These are phyloP conservation scores for Diorhabda sublineata DNA, from an alignment of 1,140 invertebrate genomes.

Conservation along the genomic window DNA sequence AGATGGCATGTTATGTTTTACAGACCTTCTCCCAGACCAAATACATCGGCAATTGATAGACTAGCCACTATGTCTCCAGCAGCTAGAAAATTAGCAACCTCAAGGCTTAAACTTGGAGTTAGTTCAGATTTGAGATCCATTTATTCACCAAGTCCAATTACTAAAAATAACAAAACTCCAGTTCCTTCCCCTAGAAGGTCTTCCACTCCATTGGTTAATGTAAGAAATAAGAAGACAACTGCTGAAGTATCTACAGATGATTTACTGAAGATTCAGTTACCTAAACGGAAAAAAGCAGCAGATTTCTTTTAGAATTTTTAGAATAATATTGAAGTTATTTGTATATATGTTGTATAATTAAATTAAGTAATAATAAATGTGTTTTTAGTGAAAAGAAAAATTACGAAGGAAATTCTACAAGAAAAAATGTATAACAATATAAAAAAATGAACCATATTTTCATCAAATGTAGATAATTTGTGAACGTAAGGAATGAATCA, in stretches of 20 bases:
- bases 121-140: slow-evolving; percentile 40
- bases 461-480: too few species aligned
- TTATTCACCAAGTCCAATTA: slow-evolving; percentile 46
- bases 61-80: slow-evolving; percentile 92
- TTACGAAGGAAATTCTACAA: too few species aligned
- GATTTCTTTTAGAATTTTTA: slow-evolving; percentile 55
- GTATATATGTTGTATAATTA: too few species aligned
- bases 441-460: too few species aligned
- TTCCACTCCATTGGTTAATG: slow-evolving; percentile 29
- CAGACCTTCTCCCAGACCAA: slow-evolving; percentile 53
- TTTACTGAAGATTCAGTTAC: slow-evolving; percentile 68
- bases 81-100: slow-evolving; percentile 70
- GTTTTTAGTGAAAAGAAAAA: too few species aligned
- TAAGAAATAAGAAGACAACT: slow-evolving; percentile 38
- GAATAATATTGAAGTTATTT: too few species aligned
- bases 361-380: too few species aligned
- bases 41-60: slow-evolving; percentile 67
- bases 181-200: slow-evolving; percentile 40
- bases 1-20: slow-evolving; percentile 3
- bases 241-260: slow-evolving; percentile 66
- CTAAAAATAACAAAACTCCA: slow-evolving; percentile 45
- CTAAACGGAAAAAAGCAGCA: slow-evolving; percentile 59
- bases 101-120: slow-evolving; percentile 53
- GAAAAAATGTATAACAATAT: too few species aligned
- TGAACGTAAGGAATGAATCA: too few species aligned